phyloP scores from a whole-genome alignment of 2,888 invertebrate species.

The Nymphalis c-album region DNA sequence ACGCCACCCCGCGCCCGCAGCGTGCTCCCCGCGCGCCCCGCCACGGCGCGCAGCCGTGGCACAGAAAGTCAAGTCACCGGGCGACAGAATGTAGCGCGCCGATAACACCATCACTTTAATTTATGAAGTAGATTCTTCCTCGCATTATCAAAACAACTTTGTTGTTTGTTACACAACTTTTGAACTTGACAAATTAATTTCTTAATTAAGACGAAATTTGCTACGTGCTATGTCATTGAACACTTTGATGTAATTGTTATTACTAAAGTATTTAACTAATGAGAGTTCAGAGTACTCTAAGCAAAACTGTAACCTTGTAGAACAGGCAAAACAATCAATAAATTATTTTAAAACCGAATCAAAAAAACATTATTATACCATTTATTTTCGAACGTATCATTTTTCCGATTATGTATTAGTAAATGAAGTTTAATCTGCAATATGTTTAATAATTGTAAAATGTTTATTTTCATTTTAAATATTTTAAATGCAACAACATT shows the following conservation, averaged over 20 bases:
- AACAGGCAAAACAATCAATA: too few species aligned
- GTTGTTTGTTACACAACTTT: conserved; percentile 63
- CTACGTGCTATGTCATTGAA: neutral
- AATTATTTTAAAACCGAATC: too few species aligned
- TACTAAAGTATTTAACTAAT: neutral
- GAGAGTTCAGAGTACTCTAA: neutral
- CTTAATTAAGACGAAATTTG: conserved; percentile 10
- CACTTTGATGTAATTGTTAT: neutral
- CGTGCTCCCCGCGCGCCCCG: conserved; percentile 43
- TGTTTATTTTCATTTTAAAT: too few species aligned
- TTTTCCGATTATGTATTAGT: too few species aligned
- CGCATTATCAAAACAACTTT: conserved; percentile 71
- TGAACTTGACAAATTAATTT: conserved; percentile 61
- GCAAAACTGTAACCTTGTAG: too few species aligned
- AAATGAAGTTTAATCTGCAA: too few species aligned
- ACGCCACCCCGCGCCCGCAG: conserved; percentile 57
- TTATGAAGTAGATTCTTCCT: conserved; percentile 57
- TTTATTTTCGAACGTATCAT: too few species aligned
- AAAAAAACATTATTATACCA: too few species aligned
- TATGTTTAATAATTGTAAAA: too few species aligned
- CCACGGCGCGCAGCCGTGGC: conserved; percentile 67
- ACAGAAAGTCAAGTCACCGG: conserved; percentile 75
- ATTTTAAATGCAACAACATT: too few species aligned
- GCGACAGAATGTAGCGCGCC: conserved; percentile 74
- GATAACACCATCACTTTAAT: conserved; percentile 71